Percentiles rank a stretch among this genome's conserved stretches.
These are phyloP conservation scores for Calidris pugnax DNA, from an alignment of 2,113 vertebrate species.

Conservation along the genomic window DNA sequence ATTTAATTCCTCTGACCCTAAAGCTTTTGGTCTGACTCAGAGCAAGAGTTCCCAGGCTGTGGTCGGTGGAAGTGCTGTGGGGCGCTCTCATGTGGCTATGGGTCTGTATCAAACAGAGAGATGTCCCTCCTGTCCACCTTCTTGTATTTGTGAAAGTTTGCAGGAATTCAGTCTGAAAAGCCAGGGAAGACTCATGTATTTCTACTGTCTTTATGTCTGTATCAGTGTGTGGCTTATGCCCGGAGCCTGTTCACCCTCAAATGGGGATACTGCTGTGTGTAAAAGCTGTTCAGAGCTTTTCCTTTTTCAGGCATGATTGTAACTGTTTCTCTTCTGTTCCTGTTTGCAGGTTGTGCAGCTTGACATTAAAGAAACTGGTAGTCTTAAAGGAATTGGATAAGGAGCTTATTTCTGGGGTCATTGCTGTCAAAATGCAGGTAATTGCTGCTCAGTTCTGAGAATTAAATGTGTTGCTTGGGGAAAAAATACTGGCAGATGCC, in stretches of 20 bases:
- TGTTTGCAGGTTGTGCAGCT: slow-evolving; percentile 87
- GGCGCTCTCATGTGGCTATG: background rate
- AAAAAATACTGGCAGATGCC: background rate
- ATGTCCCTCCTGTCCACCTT: background rate
- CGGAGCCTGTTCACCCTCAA: background rate
- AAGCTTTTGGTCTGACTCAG: background rate
- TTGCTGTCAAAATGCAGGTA: slow-evolving; percentile 97
- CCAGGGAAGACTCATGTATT: background rate
- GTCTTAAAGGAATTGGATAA: slow-evolving; percentile 94
- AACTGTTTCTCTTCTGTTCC: slow-evolving; percentile 35
- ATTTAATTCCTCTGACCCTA: slow-evolving; percentile 34
- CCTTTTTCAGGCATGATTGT: background rate
- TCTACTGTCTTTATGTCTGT: background rate
- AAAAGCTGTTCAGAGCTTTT: background rate
- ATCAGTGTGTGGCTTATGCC: background rate
- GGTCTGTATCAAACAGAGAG: background rate
- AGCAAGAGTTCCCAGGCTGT: background rate
- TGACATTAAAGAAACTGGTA: slow-evolving; percentile 96
- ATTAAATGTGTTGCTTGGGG: background rate
- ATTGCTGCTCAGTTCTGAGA: slow-evolving; percentile 33
- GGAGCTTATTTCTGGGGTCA: slow-evolving; percentile 93
- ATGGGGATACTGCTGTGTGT: background rate
- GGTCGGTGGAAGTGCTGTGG: background rate
- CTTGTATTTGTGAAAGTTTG: background rate
- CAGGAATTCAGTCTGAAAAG: background rate